Evolutionary conservation across 2,888 invertebrate genomes (phyloP), one percentile per base, ranked within the genome.

Genomic region (Baccha elongata): DNA sequence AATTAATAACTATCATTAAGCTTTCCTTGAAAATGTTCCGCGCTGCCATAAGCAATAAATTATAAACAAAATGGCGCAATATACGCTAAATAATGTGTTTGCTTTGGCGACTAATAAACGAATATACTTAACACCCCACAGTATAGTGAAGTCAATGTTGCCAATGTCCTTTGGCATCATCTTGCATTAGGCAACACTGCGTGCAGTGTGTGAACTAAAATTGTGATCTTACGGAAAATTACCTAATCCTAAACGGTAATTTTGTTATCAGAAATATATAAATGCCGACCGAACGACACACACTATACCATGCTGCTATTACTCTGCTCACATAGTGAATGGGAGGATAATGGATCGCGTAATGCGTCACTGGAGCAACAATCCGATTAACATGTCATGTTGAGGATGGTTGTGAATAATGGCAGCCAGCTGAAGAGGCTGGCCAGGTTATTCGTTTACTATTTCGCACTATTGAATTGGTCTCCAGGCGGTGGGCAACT

Each of bases 321-420:
- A n/a, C n/a, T n/a, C n/a, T n/a, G n/a, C n/a, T n/a, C n/a, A n/a
- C n/a, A n/a, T n/a, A n/a, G 44, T 32, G 53, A 37, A 65, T 44
- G 65, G 44, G 46, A 81, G 71, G 71, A 81, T 71, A 81, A 81
- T 76, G 53, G 67, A 62, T 23, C 60, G 53, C 60, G 72, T 83
- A 83, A 78, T 78, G 72, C 72, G 78, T 83, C 76, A 83, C 76
- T 72, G 55, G 72, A 55, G 68, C 64, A 78, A 46, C 78, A 83
- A 83, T 83, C 83, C 83, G 83, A 78, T 83, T 83, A 83, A 83
- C 72, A 68, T 78, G 78, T 83, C 73, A 73, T 55, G 55, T 52
- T 53, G 83, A 72, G 78, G 72, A 78, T 58, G 76, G 62, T 50
- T 3, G 64, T 73, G 58, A 83, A 55, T 68, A 78, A 83, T 83